phyloP scores from a whole-genome alignment of 2,113 vertebrate species.

The Hepsetus odoe region DNA sequence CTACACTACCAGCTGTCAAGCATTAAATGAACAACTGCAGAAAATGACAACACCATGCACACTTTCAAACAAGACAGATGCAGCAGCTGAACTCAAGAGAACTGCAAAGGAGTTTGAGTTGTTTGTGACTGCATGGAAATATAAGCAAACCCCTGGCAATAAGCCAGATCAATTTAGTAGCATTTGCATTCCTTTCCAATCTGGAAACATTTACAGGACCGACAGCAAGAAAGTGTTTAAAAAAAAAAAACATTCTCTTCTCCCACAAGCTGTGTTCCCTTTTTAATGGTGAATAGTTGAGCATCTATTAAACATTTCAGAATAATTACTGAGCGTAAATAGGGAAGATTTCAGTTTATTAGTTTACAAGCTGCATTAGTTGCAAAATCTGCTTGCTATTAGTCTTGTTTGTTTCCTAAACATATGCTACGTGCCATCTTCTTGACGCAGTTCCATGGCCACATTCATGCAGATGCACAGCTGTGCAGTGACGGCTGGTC shows the following conservation, averaged over 20 bases:
- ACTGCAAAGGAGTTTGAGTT: background rate
- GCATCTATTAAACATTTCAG: background rate
- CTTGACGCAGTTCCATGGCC: background rate
- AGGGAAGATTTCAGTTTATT: background rate
- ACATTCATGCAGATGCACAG: background rate
- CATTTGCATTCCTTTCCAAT: background rate
- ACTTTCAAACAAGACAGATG: background rate
- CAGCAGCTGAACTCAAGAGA: background rate
- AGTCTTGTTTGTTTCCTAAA: background rate
- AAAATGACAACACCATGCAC: background rate
- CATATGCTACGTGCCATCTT: background rate
- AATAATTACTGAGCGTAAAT: background rate
- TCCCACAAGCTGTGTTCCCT: background rate
- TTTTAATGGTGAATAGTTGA: slow-evolving; percentile 1
- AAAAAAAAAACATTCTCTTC: background rate
- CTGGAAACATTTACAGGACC: background rate
- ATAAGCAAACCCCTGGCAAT: slow-evolving; percentile 11
- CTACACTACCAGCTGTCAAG: background rate
- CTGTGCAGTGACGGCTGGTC: background rate
- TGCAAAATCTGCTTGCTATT: background rate
- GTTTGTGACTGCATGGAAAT: background rate
- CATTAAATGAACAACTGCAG: background rate
- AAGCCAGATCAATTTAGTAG: background rate
- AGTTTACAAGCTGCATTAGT: too few relatives aligned
- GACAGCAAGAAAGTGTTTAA: background rate